phyloP scores from a whole-genome alignment of 2,888 invertebrate species.

The Coelopa pilipes region DNA sequence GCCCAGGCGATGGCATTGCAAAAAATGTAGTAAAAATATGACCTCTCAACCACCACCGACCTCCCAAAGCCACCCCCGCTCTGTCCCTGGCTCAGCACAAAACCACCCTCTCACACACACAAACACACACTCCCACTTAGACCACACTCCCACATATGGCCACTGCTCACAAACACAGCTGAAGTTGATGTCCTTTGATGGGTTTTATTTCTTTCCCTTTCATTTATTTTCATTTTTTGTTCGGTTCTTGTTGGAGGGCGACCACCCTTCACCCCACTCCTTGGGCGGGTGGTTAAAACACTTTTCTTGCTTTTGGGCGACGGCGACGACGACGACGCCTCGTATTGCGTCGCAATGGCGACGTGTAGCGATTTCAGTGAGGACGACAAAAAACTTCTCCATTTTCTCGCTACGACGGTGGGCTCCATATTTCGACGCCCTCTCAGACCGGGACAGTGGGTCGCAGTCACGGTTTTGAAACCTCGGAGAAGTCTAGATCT shows the following conservation, averaged over 20 bases:
- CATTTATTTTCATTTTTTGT: conserved; percentile 29
- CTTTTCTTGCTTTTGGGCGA: conserved; percentile 24
- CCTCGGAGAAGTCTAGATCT: too few relatives aligned
- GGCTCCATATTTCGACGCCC: too few relatives aligned
- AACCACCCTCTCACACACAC: not conserved
- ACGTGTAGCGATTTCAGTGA: too few relatives aligned
- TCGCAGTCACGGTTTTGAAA: too few relatives aligned
- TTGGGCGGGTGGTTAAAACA: conserved; percentile 29
- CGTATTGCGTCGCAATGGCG: too few relatives aligned
- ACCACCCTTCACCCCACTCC: not conserved
- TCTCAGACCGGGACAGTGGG: too few relatives aligned
- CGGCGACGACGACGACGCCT: not conserved
- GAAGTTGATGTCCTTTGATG: conserved; percentile 32
- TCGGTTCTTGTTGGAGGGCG: not conserved
- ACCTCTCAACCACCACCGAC: conserved; percentile 4
- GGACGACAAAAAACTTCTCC: too few relatives aligned
- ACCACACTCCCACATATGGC: not conserved
- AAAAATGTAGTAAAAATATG: conserved; percentile 34
- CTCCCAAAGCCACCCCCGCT: not conserved
- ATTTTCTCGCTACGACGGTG: too few relatives aligned
- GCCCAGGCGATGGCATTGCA: conserved; percentile 21
- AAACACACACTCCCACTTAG: not conserved
- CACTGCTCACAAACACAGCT: not conserved
- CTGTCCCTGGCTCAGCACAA: too few relatives aligned
- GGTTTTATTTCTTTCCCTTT: conserved; percentile 23